Percentiles rank a stretch among this genome's conserved stretches.
Conservation (phyloP, 2,113 vertebrate species). For the Aegithalos caudatus region DNA sequence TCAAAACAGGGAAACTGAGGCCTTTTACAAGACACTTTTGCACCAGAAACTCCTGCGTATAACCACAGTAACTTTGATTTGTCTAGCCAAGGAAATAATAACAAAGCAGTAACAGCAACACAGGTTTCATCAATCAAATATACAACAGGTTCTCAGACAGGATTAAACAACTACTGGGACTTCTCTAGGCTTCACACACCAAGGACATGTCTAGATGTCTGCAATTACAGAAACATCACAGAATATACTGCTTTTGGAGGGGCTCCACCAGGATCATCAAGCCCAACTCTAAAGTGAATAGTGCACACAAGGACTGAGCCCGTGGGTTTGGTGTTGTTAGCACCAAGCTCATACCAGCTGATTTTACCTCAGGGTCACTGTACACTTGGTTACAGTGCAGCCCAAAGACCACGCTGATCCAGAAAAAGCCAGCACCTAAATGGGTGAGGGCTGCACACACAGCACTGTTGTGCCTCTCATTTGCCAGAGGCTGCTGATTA, state of each 20-base stretch:
- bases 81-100: not conserved
- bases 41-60: not conserved
- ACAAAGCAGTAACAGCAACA: not conserved
- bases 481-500: not conserved
- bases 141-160: not conserved
- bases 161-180: not conserved
- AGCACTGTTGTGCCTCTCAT: not conserved
- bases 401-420: not conserved
- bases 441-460: accelerated
- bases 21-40: not conserved
- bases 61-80: not conserved
- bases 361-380: not conserved
- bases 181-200: not conserved
- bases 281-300: no score
- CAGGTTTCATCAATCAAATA: not conserved
- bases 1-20: not conserved
- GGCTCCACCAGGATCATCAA: no score
- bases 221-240: not conserved
- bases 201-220: not conserved
- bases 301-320: accelerated
- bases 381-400: not conserved
- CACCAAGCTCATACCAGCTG: not conserved
- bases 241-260: not conserved
- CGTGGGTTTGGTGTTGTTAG: accelerated
- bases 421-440: accelerated